A percentile compares a stretch with the other conserved stretches of the same genome.
phyloP scores from a whole-genome alignment of 2,888 invertebrate species.

The Nineta flava region DNA sequence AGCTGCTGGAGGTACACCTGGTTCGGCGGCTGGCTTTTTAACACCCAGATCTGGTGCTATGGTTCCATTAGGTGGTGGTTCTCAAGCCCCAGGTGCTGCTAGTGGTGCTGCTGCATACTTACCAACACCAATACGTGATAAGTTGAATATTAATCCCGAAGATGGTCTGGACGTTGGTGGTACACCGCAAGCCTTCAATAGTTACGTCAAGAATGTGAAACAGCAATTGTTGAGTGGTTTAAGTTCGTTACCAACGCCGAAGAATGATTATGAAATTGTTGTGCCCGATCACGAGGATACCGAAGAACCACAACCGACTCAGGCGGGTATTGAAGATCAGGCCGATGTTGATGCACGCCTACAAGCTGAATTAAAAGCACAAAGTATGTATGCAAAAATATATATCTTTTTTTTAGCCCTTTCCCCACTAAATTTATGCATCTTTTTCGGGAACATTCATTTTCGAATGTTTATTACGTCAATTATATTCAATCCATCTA shows the following conservation, averaged over 20 bases:
- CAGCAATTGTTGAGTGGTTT: constrained; percentile 63
- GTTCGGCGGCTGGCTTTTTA: constrained; percentile 42
- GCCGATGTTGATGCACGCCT: constrained; percentile 64
- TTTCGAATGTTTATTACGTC: too few species aligned
- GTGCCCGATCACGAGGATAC: constrained; percentile 65
- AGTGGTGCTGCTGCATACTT: too few species aligned
- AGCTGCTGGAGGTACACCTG: constrained; percentile 38
- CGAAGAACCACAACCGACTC: constrained; percentile 18
- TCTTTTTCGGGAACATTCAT: too few species aligned
- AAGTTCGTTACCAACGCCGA: constrained; percentile 70
- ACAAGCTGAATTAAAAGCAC: constrained; percentile 50
- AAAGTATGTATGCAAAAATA: constrained; percentile 34
- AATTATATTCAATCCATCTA: too few species aligned
- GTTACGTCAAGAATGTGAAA: constrained; percentile 52
- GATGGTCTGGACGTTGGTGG: constrained; percentile 55
- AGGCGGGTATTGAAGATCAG: constrained; percentile 55
- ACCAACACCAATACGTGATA: constrained; percentile 75
- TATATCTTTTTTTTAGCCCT: constrained; percentile 3
- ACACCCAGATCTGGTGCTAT: constrained; percentile 36
- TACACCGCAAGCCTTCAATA: constrained; percentile 50
- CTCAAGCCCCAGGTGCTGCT: constrained; percentile 18
- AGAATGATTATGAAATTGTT: constrained; percentile 97
- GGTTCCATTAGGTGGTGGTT: constrained; percentile 23
- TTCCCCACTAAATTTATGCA: not conserved
- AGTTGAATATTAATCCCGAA: constrained; percentile 87